These are phyloP conservation scores for Omphaloscelis lunosa DNA, from an alignment of 2,888 invertebrate genomes.

Conservation along the genomic window DNA sequence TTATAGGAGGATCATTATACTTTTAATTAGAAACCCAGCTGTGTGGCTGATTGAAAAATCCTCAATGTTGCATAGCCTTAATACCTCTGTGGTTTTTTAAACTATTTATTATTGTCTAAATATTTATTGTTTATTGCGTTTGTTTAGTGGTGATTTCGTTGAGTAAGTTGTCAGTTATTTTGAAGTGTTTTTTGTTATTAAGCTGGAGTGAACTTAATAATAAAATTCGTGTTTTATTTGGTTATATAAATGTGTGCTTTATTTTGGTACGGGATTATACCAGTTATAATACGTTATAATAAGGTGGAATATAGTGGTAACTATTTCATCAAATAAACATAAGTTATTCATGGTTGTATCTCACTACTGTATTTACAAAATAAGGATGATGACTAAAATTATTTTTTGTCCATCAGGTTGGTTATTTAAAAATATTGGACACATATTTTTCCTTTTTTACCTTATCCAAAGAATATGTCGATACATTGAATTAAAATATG, in stretches of 20 bases:
- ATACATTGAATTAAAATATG: too few relatives aligned
- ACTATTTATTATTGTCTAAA: slow-evolving; percentile 64
- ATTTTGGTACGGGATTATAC: background rate
- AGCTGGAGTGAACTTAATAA: background rate
- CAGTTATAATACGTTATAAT: background rate
- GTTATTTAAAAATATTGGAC: too few relatives aligned
- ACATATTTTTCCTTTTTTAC: too few relatives aligned
- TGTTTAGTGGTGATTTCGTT: slow-evolving; percentile 45
- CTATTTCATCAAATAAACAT: background rate
- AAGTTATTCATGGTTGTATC: background rate
- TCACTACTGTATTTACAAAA: background rate
- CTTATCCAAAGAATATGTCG: too few relatives aligned
- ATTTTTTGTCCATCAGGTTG: too few relatives aligned
- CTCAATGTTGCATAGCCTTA: slow-evolving; percentile 71
- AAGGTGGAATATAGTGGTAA: background rate
- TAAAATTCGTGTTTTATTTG: background rate
- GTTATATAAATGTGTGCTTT: background rate
- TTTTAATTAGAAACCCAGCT: slow-evolving; percentile 84
- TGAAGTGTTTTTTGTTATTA: slow-evolving; percentile 24
- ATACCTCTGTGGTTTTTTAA: slow-evolving; percentile 65
- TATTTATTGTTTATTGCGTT: slow-evolving; percentile 55
- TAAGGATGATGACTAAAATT: too few relatives aligned
- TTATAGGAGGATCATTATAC: slow-evolving; percentile 79
- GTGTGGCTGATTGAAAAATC: slow-evolving; percentile 86
- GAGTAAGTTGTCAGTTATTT: slow-evolving; percentile 44